A percentile compares a stretch with the other conserved stretches of the same genome.
phyloP scores from a whole-genome alignment of 2,888 invertebrate species.

The Cephus pygmeus region DNA sequence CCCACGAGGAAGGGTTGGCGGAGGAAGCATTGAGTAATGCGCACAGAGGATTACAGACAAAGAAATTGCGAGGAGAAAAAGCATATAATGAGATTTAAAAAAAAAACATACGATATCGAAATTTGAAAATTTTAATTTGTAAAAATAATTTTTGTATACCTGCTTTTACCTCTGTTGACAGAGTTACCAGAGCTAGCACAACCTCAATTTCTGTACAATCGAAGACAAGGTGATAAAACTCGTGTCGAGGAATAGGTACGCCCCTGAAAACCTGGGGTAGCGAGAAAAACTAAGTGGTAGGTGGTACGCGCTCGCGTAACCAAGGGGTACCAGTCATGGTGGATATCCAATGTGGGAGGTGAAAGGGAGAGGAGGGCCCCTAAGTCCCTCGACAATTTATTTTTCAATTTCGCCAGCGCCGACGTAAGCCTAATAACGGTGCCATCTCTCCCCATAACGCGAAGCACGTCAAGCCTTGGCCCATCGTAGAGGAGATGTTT shows the following conservation, averaged over 20 bases:
- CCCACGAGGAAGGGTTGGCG: background rate
- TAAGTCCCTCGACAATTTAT: slow-evolving; percentile 32
- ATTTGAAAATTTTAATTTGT: background rate
- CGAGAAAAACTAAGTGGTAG: background rate
- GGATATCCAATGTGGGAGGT: background rate
- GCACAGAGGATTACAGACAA: background rate
- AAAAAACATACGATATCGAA: background rate
- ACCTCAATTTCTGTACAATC: background rate
- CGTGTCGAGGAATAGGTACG: background rate
- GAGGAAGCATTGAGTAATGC: too few relatives aligned
- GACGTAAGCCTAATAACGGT: slow-evolving; percentile 29
- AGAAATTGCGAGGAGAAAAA: background rate
- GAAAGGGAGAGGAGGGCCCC: background rate
- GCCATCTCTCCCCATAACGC: slow-evolving; percentile 23
- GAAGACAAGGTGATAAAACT: background rate
- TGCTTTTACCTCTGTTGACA: background rate
- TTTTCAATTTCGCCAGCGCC: slow-evolving; percentile 27
- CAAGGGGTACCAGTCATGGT: background rate
- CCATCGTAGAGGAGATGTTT: background rate
- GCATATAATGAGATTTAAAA: background rate
- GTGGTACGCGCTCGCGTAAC: background rate
- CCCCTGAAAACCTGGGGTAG: background rate
- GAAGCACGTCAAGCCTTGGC: slow-evolving; percentile 2
- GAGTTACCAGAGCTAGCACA: background rate
- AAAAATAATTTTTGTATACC: background rate